Evolutionary conservation across 2,113 vertebrate genomes (phyloP), one percentile per base, ranked within the genome.

Genomic region (Pomatostomus ruficeps): DNA sequence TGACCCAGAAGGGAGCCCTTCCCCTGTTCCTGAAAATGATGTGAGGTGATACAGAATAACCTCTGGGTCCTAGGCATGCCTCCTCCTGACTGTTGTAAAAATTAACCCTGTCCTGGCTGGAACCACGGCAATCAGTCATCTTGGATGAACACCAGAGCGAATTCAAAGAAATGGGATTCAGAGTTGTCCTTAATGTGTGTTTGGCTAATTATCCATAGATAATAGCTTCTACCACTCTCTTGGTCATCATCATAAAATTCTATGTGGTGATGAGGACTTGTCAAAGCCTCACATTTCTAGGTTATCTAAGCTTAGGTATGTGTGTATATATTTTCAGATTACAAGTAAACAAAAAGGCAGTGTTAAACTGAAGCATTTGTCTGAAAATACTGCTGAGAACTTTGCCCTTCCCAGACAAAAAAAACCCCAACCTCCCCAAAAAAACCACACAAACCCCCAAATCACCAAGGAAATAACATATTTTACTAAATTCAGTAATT

Each of bases 391-490:
- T 88, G 25, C 22, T 61, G 26, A 45, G 65, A 89, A 35, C 8
- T 42, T 66, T 14, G 1, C 8, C 40, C 10, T 68, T 70, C 10
- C 9, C 17, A 68, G 31, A 6, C 10, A 23, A 48, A n/a, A 46
- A 25, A 7, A 9, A 3, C 2, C 14, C 38, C 38, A 49, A 14
- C 6, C 14, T 26, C 26, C 2, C 24, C 16, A 36, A 26, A 7
- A 26, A 18, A 17, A 14, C 8, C 21, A 43, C 36, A 8, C 13
- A 57, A 25, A 6, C 7, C 5, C 9, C 5, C 24, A 35, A 75
- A 59, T 13, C 9, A 26, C 3, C 31, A 54, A 52, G 23, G 65
- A 59, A 76, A 40, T 33, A 24, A 11, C 0, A 0, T 61, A 31
- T 42, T 70, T 81, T 77, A 33, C 33, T 43, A 13, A 88, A 54